Percentiles rank a stretch among this genome's conserved stretches.
These are phyloP conservation scores for Acipenser ruthenus DNA, from an alignment of 2,797 vertebrate species.

Conservation along the genomic window DNA sequence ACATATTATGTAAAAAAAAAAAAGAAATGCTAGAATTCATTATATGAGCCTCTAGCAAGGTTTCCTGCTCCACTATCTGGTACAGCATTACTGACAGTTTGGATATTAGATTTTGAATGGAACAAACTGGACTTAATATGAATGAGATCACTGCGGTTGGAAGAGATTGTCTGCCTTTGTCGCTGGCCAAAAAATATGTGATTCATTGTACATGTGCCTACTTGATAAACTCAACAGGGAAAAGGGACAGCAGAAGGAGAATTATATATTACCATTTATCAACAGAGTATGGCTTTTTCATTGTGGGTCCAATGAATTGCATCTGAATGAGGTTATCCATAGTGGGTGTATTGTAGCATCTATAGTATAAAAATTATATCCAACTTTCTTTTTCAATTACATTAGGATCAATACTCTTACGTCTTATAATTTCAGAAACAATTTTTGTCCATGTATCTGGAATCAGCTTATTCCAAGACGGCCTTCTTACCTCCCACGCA, in stretches of 20 bases:
- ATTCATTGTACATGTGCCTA: conserved; percentile 33
- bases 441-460: too few relatives aligned
- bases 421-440: too few relatives aligned
- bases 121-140: conserved; percentile 34
- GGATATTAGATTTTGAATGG: conserved; percentile 33
- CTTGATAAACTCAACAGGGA: conserved; percentile 10
- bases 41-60: conserved; percentile 17
- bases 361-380: too few relatives aligned
- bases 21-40: conserved; percentile 23
- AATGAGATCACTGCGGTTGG: conserved; percentile 33
- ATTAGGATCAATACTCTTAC: too few relatives aligned
- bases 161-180: conserved; percentile 23
- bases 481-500: too few relatives aligned
- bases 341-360: too few relatives aligned
- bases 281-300: neutral
- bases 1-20: conserved; percentile 5
- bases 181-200: conserved; percentile 24
- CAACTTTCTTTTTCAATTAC: too few relatives aligned
- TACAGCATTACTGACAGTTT: conserved; percentile 29
- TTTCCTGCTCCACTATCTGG: conserved; percentile 20
- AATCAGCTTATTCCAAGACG: too few relatives aligned
- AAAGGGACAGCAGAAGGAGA: neutral
- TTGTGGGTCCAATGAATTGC: too few relatives aligned
- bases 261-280: conserved; percentile 1
- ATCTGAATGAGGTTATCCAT: too few relatives aligned